Base-by-base conservation (phyloP, 2,888 invertebrate genomes). In the Campoplex capitator region DNA sequence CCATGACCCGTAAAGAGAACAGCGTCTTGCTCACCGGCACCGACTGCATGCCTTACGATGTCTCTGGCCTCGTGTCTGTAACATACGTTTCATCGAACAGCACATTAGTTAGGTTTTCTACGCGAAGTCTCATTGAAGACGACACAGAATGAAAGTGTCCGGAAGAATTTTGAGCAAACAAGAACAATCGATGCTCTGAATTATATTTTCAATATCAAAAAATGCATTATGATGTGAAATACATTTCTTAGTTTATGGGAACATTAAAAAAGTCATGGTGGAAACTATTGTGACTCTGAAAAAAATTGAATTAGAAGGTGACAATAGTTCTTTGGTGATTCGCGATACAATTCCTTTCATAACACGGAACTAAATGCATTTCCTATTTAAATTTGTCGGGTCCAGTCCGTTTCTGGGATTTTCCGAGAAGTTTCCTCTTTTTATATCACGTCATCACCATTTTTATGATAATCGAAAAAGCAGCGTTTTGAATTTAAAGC, bases 11-110 rank as follows among this genome's bases (percentile, higher is more conserved):
- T 92, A 92, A 94, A 94, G 86, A 94, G 88, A 87, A 94, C 94
- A 70, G 94, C 94, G 89, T 94, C 94, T 90, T 97, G 97, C 84
- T 97, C 96, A 73, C 97, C 96, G 0, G 98, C 98, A 86, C 98
- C 97, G 3, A 97, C 97, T 6, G 97, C 96, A 91, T 96, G 96
- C 86, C 97, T 96, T 70, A 98, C 96, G 90, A 98, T 97, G 90
- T 97, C 97, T 91, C 96, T 96, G 11, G 97, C 97, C 95, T 98
- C 98, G 94, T 97, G 97, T 93, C 98, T 98, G 95, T 80, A 94
- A 94, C 89, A 88, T 80, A 85, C 87, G 78, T 85, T 68, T 81
- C n/a, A 76, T n/a, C 58, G 62, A 65, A 77, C 42, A 42, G 35
- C 35, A 18, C 70, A 51, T 38, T 77, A 68, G 71, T 79, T 79